Evolutionary conservation across 2,113 vertebrate genomes (phyloP), one percentile per base, ranked within the genome.

Genomic region (Rhea pennata): DNA sequence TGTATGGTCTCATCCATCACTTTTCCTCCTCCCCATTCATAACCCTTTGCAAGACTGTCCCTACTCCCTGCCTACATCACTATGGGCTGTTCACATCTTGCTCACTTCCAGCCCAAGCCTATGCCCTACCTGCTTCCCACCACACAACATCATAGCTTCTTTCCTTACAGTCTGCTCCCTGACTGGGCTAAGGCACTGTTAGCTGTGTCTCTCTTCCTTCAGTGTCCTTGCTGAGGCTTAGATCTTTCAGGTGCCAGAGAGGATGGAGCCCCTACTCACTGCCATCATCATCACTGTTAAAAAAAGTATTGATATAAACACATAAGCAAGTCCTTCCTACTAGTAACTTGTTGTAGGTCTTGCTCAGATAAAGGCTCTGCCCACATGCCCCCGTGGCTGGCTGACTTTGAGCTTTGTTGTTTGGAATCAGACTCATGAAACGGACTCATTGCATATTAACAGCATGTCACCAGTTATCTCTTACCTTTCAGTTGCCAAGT

Each of bases 401-500:
- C 29, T 87, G 46, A 31, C 36, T 9, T 81, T 75, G 6, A 42
- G 15, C 24, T 29, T 24, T 0, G 0, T n/a, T 69, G 29, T 14
- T 73, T 6, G 2, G 31, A 53, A 15, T 50, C 77, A 69, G 39
- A 17, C 27, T 69, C 23, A 15, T 54, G 33, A 53, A 74, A 3
- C 46, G 17, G 17, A 19, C 21, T 95, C 50, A 44, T 44, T 51
- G 64, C 58, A 62, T 10, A 76, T 31, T 17, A 73, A 13, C 64
- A 69, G 24, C 6, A n/a, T 1, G 0, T n/a, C 65, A 44, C 5
- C 61, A 36, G 27, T 53, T 87, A 50, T 12, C 12, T 44, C 23
- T 74, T 90, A 2, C 0, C 1, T 89, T 84, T 89, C 2, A 2
- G 12, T 76, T 84, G 85, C 66, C 17, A 46, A 0, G 0, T 11